A percentile compares a stretch with the other conserved stretches of the same genome.
Conservation (phyloP, 2,888 invertebrate genomes). For the Drosophila falleni region DNA sequence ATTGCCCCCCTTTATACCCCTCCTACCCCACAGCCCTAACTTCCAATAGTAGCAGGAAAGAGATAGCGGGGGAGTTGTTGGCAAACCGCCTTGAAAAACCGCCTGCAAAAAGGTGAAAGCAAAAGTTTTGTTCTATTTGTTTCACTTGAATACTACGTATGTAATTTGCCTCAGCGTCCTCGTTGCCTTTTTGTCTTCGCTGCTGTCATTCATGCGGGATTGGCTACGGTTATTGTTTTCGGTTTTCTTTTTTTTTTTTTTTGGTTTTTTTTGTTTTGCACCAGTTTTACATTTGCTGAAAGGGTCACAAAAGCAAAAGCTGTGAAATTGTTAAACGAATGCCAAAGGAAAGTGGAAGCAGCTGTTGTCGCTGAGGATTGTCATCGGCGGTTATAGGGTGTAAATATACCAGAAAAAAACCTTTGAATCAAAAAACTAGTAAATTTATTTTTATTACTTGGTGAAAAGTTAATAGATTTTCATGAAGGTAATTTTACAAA, state of each 20-base stretch:
- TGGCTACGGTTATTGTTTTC: slow-evolving; percentile 27
- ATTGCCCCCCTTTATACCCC: slow-evolving; percentile 6
- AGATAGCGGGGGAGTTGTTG: not conserved
- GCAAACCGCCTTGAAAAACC: slow-evolving; percentile 52
- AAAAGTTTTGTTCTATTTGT: slow-evolving; percentile 79
- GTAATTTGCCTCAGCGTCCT: slow-evolving; percentile 49
- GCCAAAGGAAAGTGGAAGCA: slow-evolving; percentile 56
- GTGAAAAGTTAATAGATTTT: too few species aligned
- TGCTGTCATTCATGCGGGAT: slow-evolving; percentile 48
- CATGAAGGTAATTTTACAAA: too few species aligned
- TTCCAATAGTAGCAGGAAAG: not conserved
- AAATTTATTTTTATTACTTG: not conserved
- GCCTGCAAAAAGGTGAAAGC: slow-evolving; percentile 75
- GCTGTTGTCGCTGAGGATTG: slow-evolving; percentile 40
- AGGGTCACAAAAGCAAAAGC: slow-evolving; percentile 62
- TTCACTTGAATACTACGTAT: slow-evolving; percentile 63
- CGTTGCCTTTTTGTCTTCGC: slow-evolving; percentile 33
- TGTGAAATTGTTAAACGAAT: slow-evolving; percentile 46
- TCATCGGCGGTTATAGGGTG: slow-evolving; percentile 4
- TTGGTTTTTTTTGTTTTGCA: slow-evolving; percentile 25
- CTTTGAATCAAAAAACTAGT: not conserved
- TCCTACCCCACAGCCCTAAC: not conserved
- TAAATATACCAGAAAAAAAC: not conserved
- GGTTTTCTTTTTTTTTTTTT: not conserved
- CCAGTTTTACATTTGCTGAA: slow-evolving; percentile 25